These are phyloP conservation scores for Danaus melanippus DNA, from an alignment of 1,140 invertebrate genomes.

Conservation along the genomic window DNA sequence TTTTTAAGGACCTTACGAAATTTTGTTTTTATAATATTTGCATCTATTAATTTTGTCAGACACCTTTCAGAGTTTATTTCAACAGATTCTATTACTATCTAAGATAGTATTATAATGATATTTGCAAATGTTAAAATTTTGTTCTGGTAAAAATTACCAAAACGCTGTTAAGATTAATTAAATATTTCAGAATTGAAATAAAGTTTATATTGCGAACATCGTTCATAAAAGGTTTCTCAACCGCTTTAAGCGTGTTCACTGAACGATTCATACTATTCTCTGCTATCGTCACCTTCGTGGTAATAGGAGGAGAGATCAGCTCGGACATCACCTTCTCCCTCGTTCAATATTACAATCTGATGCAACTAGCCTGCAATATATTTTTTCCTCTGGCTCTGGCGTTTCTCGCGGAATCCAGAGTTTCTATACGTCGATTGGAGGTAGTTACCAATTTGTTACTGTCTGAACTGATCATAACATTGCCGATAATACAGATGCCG, in stretches of 20 bases:
- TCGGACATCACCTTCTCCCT: slow-evolving; percentile 82
- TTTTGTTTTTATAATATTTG: too few relatives aligned
- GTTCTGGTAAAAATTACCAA: too few relatives aligned
- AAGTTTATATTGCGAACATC: slow-evolving; percentile 78
- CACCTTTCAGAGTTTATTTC: too few relatives aligned
- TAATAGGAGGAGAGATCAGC: slow-evolving; percentile 75
- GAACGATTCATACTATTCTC: slow-evolving; percentile 81
- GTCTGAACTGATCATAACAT: background rate
- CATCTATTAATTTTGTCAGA: too few relatives aligned
- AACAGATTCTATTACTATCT: too few relatives aligned
- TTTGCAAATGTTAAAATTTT: too few relatives aligned
- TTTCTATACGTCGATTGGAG: slow-evolving; percentile 77
- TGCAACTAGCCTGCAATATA: slow-evolving; percentile 81
- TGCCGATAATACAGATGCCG: background rate
- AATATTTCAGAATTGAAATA: slow-evolving; percentile 68
- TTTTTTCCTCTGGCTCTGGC: slow-evolving; percentile 79
- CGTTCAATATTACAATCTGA: slow-evolving; percentile 81
- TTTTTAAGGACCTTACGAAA: too few relatives aligned
- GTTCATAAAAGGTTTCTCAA: slow-evolving; percentile 80
- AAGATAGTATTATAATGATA: too few relatives aligned
- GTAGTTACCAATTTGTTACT: slow-evolving; percentile 41
- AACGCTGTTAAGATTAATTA: too few relatives aligned
- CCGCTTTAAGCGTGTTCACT: slow-evolving; percentile 77
- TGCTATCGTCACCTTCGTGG: slow-evolving; percentile 79
- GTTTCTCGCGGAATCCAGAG: slow-evolving; percentile 73